phyloP scores from a whole-genome alignment of 2,797 vertebrate species.

The Mus spretus region DNA sequence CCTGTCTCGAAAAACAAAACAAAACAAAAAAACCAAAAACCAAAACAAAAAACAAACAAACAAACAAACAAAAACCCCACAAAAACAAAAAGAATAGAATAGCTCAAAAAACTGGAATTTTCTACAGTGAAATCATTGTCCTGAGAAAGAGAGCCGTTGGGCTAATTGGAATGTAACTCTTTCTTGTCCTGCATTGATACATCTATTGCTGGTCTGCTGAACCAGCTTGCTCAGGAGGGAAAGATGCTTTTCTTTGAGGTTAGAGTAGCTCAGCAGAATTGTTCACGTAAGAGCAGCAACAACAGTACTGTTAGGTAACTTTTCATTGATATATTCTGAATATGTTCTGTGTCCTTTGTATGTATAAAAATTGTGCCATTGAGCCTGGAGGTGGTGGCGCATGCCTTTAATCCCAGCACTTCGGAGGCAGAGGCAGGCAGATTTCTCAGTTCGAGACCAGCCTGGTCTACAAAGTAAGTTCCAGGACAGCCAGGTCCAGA shows the following conservation, averaged over 20 bases:
- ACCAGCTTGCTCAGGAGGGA: not conserved
- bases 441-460: too few species aligned
- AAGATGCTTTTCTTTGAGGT: not conserved
- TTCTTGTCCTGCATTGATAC: not conserved
- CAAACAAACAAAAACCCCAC: too few species aligned
- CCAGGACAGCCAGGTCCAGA: too few species aligned
- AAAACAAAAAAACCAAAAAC: too few species aligned
- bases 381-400: too few species aligned
- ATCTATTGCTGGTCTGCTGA: not conserved
- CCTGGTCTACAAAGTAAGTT: too few species aligned
- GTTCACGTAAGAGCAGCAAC: not conserved
- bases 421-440: too few species aligned
- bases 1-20: too few species aligned
- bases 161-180: not conserved
- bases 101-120: not conserved
- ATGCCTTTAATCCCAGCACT: too few species aligned
- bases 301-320: not conserved
- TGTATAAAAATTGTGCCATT: not conserved
- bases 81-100: not conserved
- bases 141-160: not conserved
- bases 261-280: not conserved
- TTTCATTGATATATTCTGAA: not conserved
- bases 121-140: not conserved
- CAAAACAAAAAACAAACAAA: too few species aligned
- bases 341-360: not conserved